Base-by-base conservation (phyloP, 2,888 invertebrate genomes). In the Eupelmus urozonus region DNA sequence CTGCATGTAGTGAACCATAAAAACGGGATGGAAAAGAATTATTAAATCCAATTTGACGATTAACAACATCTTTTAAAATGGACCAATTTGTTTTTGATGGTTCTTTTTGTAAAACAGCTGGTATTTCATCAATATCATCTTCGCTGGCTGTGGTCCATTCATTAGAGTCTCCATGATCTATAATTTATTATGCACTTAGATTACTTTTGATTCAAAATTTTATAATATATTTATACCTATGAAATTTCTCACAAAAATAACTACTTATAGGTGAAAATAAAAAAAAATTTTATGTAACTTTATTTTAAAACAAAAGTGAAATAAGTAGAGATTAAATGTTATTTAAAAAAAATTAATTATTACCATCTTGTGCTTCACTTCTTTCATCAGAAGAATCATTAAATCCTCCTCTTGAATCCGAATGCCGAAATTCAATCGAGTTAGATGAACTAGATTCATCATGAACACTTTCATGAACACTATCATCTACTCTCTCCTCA, bases 1-100 rank as follows among this genome's bases (percentile, higher is more conserved):
- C 95, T 82, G 94, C 93, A 86, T 96, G 94, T 27, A 97, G 91
- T 1, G 97, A 96, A 1, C 95, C 95, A 85, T 96, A 96, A 89
- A 95, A 95, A 63, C 93, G 34, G 81, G 92, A 92, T 80, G 94
- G 93, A 87, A 96, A 95, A 76, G 92, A 90, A 83, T 91, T 90
- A 88, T 91, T 91, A 84, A 90, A 89, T 63, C 94, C 94, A 87
- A 93, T 91, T 88, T 94, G 94, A 83, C 93, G 92, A 85, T 92
- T 93, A 84, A 93, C 88, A 82, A 95, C 89, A 91, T 95, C 95
- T 87, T 92, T 90, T 55, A 94, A 88, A 71, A 94, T 91, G 81
- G 92, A 91, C 93, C 95, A 96, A 79, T 92, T 93, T 82, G 94
- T 94, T 85, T 92, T 93, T 1, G 94, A 94, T 85, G 92, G 92